Percentiles rank a stretch among this genome's conserved stretches.
Evolutionary conservation across 1,140 invertebrate genomes (phyloP).

Genomic region (Cephus cinctus): DNA sequence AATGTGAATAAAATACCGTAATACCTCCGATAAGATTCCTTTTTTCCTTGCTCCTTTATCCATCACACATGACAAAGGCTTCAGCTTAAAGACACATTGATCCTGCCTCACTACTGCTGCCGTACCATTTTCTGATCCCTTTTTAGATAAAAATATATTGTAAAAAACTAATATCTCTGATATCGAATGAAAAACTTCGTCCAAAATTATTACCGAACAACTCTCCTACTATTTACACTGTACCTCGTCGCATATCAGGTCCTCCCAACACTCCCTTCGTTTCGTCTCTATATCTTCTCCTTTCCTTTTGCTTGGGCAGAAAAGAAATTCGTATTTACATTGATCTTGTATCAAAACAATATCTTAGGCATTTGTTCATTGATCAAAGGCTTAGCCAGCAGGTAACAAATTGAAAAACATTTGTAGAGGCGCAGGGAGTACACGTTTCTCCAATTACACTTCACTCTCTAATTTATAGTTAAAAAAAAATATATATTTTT

Average conservation of each 20-base stretch:
- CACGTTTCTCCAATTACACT: no score
- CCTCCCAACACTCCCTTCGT: no score
- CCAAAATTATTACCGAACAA: not conserved
- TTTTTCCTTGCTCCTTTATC: conserved; percentile 4
- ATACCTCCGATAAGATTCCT: conserved; percentile 25
- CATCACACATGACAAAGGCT: conserved; percentile 1
- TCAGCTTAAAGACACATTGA: not conserved
- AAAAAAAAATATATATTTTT: no score
- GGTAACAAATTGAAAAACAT: not conserved
- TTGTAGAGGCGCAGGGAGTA: no score
- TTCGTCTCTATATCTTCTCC: not conserved
- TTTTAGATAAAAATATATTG: not conserved
- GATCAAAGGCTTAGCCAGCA: not conserved
- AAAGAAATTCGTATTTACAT: not conserved
- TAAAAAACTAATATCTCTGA: not conserved
- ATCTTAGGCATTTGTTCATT: not conserved
- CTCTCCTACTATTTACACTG: not conserved
- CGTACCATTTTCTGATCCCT: not conserved
- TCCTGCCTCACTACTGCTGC: not conserved
- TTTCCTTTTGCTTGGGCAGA: not conserved
- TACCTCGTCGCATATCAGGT: not conserved
- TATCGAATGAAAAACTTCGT: not conserved
- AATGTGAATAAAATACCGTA: conserved; percentile 43
- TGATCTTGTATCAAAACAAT: not conserved
- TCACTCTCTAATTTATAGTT: no score